These are phyloP conservation scores for Balearica regulorum DNA, from an alignment of 2,797 vertebrate genomes.

Conservation along the genomic window DNA sequence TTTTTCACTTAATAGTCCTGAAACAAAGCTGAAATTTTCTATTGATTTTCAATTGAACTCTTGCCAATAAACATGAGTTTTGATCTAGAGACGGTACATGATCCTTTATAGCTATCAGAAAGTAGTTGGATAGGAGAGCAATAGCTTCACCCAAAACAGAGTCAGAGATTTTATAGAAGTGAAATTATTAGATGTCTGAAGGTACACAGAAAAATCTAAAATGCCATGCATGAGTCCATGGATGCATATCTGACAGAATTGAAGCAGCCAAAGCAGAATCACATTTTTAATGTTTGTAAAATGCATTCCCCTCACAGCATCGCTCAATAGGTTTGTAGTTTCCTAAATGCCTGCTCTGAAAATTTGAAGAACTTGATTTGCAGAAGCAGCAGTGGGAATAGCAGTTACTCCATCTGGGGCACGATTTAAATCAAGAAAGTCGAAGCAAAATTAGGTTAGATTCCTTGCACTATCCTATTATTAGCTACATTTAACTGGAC, in stretches of 20 bases:
- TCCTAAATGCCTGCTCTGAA: conserved; percentile 29
- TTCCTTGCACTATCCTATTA: not conserved
- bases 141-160: not conserved
- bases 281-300: conserved; percentile 34
- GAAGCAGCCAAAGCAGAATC: conserved; percentile 39
- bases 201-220: not conserved
- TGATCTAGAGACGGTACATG: not conserved
- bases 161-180: not conserved
- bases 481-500: not conserved
- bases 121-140: not conserved
- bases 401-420: not conserved
- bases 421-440: conserved; percentile 20
- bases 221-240: not conserved
- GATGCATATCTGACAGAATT: not conserved
- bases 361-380: conserved; percentile 4
- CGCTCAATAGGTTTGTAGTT: conserved; percentile 10
- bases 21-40: conserved; percentile 16
- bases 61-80: conserved; percentile 16
- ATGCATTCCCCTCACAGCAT: not conserved
- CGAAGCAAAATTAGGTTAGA: not conserved
- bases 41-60: conserved; percentile 10
- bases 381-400: conserved; percentile 1
- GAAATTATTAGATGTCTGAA: not conserved
- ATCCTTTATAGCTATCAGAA: not conserved
- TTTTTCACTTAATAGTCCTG: not conserved